A percentile compares a stretch with the other conserved stretches of the same genome.
phyloP scores from a whole-genome alignment of 2,888 invertebrate species.

The Habrosyne pyritoides region DNA sequence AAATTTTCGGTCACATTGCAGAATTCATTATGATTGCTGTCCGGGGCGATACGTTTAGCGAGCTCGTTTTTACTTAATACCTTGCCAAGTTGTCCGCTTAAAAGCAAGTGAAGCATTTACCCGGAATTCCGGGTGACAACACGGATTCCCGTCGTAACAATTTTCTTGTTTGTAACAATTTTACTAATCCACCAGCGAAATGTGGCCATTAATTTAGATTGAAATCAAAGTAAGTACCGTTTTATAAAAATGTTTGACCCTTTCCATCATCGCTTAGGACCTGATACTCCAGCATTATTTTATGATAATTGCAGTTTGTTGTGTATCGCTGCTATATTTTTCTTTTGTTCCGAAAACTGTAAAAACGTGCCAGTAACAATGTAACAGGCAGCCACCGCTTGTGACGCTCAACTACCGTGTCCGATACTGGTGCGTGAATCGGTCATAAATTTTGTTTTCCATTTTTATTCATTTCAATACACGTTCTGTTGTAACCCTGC shows the following conservation, averaged over 20 bases:
- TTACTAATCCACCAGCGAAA: constrained; percentile 21
- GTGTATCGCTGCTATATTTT: neutral
- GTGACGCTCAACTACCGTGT: constrained; percentile 1
- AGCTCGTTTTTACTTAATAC: constrained; percentile 50
- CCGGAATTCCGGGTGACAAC: constrained; percentile 40
- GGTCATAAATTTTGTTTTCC: constrained; percentile 2
- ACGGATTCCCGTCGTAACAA: constrained; percentile 38
- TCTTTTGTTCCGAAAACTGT: neutral
- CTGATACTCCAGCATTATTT: no score
- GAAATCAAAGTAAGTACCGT: neutral
- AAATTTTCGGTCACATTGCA: constrained; percentile 68
- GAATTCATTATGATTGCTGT: constrained; percentile 67
- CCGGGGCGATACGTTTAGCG: constrained; percentile 49
- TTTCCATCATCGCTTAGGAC: no score
- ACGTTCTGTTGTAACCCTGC: neutral
- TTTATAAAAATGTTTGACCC: no score
- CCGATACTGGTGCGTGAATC: neutral
- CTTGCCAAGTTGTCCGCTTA: constrained; percentile 46
- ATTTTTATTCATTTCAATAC: constrained; percentile 3
- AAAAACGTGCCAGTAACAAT: neutral
- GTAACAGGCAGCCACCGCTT: neutral
- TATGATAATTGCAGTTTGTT: no score
- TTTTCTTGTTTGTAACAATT: constrained; percentile 40
- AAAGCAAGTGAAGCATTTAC: constrained; percentile 40
- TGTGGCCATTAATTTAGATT: neutral